These are phyloP conservation scores for Psittacus erithacus DNA, from an alignment of 2,113 vertebrate species.

Conservation along the genomic window DNA sequence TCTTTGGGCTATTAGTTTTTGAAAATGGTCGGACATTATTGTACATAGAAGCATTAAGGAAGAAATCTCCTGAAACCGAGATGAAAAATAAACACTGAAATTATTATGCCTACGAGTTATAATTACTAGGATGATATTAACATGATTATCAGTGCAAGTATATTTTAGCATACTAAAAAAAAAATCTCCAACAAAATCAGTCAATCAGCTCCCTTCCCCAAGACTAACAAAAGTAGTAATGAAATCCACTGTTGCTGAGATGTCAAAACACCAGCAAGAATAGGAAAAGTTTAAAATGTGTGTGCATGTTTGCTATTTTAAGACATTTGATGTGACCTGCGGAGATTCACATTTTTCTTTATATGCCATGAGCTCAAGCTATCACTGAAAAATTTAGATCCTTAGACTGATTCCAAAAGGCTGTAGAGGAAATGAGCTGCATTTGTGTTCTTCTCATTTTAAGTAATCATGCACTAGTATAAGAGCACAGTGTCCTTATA, in stretches of 20 bases:
- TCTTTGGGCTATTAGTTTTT: neutral
- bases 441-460: neutral
- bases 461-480: neutral
- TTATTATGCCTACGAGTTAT: neutral
- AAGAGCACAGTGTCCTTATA: neutral
- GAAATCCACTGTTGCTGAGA: neutral
- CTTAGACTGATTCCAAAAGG: neutral
- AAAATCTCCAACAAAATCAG: rapidly evolving
- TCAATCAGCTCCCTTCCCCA: rapidly evolving
- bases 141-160: neutral
- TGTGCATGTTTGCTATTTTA: neutral
- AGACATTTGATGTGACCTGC: neutral
- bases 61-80: neutral
- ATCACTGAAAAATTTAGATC: neutral
- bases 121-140: neutral
- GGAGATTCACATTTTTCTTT: neutral
- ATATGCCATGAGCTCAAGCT: neutral
- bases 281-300: neutral
- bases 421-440: neutral
- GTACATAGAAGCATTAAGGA: neutral
- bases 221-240: neutral
- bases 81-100: neutral
- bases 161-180: neutral
- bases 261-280: neutral
- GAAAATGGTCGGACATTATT: neutral